Percentiles rank a stretch among this genome's conserved stretches.
These are phyloP conservation scores for Aphrophora alni DNA, from an alignment of 2,888 invertebrate species.

Conservation along the genomic window DNA sequence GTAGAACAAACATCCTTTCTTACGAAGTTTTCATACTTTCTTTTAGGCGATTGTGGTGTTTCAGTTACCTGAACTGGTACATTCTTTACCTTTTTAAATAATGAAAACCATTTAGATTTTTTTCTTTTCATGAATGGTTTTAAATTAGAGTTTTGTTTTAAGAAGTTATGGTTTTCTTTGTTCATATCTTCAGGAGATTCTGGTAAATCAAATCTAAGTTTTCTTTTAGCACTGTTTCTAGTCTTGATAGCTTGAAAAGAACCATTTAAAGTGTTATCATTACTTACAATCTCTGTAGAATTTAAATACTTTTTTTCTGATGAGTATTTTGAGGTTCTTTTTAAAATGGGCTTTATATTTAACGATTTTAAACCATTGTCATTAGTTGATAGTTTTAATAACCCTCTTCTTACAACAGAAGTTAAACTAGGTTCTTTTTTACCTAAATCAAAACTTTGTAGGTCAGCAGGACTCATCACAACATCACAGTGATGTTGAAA, in stretches of 20 bases:
- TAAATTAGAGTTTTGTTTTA: slow-evolving; percentile 13
- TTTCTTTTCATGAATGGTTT: slow-evolving; percentile 29
- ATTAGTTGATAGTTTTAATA: neutral
- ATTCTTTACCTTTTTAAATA: slow-evolving; percentile 34
- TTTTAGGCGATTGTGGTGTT: slow-evolving; percentile 4
- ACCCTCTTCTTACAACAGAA: neutral
- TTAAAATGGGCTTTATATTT: slow-evolving; percentile 34
- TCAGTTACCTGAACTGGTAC: slow-evolving; percentile 9
- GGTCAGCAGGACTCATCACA: slow-evolving; percentile 41
- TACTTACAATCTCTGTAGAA: neutral
- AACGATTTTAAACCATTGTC: neutral
- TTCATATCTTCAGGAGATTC: slow-evolving; percentile 35
- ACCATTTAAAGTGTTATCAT: neutral
- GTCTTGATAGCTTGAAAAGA: slow-evolving; percentile 22
- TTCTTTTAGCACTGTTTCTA: slow-evolving; percentile 40
- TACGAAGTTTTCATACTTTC: slow-evolving; percentile 7
- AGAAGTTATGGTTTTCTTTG: slow-evolving; percentile 31
- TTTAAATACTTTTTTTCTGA: neutral
- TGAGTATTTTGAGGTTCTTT: slow-evolving; percentile 13
- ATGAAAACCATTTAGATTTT: slow-evolving; percentile 32
- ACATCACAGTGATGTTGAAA: slow-evolving; percentile 43
- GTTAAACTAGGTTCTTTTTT: slow-evolving; percentile 6
- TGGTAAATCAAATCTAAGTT: slow-evolving; percentile 47
- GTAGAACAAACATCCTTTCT: slow-evolving; percentile 28
- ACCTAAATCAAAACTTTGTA: slow-evolving; percentile 37